These are phyloP conservation scores for Argyra leucocephala DNA, from an alignment of 2,888 invertebrate species.

Conservation along the genomic window DNA sequence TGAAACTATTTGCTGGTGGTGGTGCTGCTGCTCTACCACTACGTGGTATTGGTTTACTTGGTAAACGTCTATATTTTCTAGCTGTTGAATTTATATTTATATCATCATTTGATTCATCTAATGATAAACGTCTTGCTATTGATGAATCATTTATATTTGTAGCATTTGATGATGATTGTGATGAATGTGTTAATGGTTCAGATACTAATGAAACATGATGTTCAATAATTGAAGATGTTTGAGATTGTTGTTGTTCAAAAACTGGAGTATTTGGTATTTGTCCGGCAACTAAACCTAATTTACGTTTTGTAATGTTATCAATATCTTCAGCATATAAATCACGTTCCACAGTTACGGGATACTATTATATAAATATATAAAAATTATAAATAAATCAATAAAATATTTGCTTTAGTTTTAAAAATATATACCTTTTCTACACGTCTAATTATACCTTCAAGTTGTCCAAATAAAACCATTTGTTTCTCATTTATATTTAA, in stretches of 20 bases:
- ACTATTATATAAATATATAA: constrained; percentile 42
- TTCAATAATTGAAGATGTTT: background rate
- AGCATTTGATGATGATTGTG: background rate
- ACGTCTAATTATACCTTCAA: constrained; percentile 71
- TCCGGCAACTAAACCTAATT: constrained; percentile 18
- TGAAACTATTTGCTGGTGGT: background rate
- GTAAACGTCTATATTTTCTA: background rate
- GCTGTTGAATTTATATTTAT: background rate
- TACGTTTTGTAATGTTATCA: constrained; percentile 22
- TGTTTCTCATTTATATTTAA: constrained; percentile 70
- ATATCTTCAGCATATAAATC: constrained; percentile 26
- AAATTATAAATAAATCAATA: background rate
- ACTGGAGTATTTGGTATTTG: constrained; percentile 18
- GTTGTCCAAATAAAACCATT: constrained; percentile 77
- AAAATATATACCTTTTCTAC: constrained; percentile 58
- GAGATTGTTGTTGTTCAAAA: constrained; percentile 15
- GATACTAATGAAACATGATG: background rate
- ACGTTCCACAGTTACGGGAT: constrained; percentile 46
- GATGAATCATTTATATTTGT: background rate
- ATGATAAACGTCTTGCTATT: background rate
- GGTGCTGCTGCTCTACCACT: constrained; percentile 17
- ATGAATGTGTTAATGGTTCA: background rate
- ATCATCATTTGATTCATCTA: background rate
- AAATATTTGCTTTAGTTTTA: background rate
- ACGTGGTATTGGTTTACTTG: constrained; percentile 23